Evolutionary conservation across 2,888 invertebrate genomes (phyloP), one percentile per base, ranked within the genome.

Genomic region (Dicranocentrus wangi): DNA sequence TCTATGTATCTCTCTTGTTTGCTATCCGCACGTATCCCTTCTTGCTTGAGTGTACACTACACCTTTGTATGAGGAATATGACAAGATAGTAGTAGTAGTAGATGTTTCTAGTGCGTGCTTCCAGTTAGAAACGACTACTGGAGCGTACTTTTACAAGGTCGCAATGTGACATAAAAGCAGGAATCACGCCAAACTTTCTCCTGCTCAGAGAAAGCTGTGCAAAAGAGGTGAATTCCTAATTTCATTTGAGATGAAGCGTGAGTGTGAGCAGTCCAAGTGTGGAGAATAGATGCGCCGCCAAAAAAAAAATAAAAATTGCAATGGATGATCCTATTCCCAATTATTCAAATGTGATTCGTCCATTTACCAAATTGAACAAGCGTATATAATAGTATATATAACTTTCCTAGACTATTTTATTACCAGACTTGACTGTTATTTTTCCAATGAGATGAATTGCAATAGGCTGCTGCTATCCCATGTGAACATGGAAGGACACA

Each of bases 341-440:
- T 75, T 75, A 75, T 75, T 75, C 75, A 75, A 75, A 75, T 75
- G 75, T 66, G 75, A 66, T 66, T 23, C 68, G 39, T 60, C 76
- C 76, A 76, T 76, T 76, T 76, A 68, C 28, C 23, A 76, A 76
- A 76, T 76, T 76, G 76, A 53, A 76, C 76, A 68, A 68, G 58
- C 68, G 75, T 65, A 75, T 23, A 42, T n/a, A n/a, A n/a, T n/a
- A n/a, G n/a, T n/a, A n/a, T 21, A 60, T 43, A 21, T 27, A 60
- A 61, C 42, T 43, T 60, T 47, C n/a, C 17, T 8, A 32, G 61
- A 10, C 51, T 43, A 71, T 71, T 60, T 71, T 47, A 19, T 15
- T 42, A 28, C 39, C 2, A 23, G 28, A 47, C 47, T 47, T 13
- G 17, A 32, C 58, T 19, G 5, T n/a, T 32, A 69, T 23, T 23